phyloP scores from a whole-genome alignment of 2,113 vertebrate species.

The Callaeas wilsoni region DNA sequence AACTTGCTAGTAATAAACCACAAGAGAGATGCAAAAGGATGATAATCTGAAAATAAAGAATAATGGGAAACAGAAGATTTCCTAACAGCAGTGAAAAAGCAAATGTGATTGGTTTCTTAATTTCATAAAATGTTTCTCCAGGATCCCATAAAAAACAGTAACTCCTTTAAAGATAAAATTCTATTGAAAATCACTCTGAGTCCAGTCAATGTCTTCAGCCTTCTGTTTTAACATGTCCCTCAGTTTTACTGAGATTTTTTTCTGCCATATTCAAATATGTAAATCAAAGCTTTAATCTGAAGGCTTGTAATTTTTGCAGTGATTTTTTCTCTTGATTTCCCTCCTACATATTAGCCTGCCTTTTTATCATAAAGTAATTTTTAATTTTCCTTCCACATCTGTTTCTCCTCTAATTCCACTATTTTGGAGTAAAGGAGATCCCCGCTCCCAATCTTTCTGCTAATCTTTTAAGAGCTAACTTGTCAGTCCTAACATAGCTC shows the following conservation, averaged over 20 bases:
- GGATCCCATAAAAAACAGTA: background rate
- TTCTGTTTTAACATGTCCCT: background rate
- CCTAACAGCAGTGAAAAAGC: background rate
- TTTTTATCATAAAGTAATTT: background rate
- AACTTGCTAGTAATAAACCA: background rate
- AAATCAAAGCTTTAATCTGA: background rate
- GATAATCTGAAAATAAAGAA: background rate
- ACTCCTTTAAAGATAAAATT: background rate
- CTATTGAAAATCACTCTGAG: background rate
- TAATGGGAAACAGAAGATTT: background rate
- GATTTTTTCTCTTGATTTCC: background rate
- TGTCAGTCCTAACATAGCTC: background rate
- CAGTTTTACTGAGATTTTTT: background rate
- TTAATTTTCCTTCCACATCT: constrained; percentile 9
- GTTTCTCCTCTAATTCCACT: background rate
- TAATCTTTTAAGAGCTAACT: background rate
- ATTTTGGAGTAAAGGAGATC: background rate
- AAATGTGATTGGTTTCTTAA: background rate
- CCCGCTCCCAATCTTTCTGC: accelerated
- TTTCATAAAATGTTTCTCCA: background rate
- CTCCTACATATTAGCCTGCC: background rate
- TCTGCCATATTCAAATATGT: background rate
- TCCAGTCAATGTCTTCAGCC: background rate
- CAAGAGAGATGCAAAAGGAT: background rate
- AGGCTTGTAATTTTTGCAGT: background rate